Evolutionary conservation across 2,888 invertebrate species (phyloP).

Genomic region (Ectropis crepuscularia): DNA sequence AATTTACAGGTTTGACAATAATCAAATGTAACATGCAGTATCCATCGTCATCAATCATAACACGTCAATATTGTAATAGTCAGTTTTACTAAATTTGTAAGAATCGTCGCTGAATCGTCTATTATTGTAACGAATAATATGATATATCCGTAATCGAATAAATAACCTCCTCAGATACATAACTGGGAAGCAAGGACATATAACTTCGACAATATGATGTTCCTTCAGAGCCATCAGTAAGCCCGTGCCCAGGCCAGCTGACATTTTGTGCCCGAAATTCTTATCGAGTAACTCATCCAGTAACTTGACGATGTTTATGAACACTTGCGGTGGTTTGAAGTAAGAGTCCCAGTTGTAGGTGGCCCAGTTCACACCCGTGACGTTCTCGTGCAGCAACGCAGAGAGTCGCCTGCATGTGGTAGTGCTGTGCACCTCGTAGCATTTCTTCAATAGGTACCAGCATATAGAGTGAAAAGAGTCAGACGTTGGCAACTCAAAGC

Average conservation of each 20-base stretch:
- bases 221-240: not conserved
- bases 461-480: not conserved
- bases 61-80: slow-evolving; percentile 6
- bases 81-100: slow-evolving; percentile 4
- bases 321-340: not conserved
- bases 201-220: not conserved
- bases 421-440: not conserved
- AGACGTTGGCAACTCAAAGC: slow-evolving; percentile 11
- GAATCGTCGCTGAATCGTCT: not conserved
- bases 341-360: not conserved
- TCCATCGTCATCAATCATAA: not conserved
- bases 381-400: not conserved
- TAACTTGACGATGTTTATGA: not conserved
- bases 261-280: slow-evolving; percentile 6
- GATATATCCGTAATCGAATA: slow-evolving; percentile 10
- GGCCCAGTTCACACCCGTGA: not conserved
- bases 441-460: slow-evolving; percentile 9
- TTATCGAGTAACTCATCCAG: not conserved
- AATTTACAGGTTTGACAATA: not conserved
- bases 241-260: slow-evolving; percentile 4
- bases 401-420: not conserved
- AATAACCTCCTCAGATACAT: slow-evolving; percentile 8
- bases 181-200: slow-evolving; percentile 17
- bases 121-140: slow-evolving; percentile 18
- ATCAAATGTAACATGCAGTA: not conserved